These are phyloP conservation scores for Tychaedon coryphoeus DNA, from an alignment of 2,113 vertebrate genomes.

Conservation along the genomic window DNA sequence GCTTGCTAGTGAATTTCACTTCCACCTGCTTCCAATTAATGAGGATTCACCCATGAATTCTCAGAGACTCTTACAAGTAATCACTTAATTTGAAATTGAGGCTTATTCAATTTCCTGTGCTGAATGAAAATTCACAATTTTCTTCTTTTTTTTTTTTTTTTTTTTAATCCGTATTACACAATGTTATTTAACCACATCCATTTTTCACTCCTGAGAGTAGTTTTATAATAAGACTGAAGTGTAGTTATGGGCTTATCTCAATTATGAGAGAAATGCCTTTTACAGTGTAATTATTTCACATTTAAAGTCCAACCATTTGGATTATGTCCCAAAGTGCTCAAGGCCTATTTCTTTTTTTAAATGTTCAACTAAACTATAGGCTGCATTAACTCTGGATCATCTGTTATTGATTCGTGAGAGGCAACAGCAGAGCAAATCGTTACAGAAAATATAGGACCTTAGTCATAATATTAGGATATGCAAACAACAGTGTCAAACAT, in stretches of 20 bases:
- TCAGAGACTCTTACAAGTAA: neutral
- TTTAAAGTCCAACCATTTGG: neutral
- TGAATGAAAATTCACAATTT: neutral
- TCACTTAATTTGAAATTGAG: neutral
- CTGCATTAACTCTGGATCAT: neutral
- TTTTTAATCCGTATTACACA: neutral
- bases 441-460: neutral
- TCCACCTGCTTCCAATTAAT: neutral
- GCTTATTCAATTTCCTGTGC: neutral
- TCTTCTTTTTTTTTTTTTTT: neutral
- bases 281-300: neutral
- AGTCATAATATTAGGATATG: neutral
- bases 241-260: neutral
- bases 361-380: neutral
- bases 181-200: neutral
- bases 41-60: neutral
- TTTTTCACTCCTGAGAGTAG: neutral
- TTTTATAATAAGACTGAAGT: neutral
- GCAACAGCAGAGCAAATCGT: neutral
- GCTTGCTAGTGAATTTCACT: neutral
- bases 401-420: neutral
- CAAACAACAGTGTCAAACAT: neutral
- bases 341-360: neutral
- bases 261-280: slow-evolving; percentile 26
- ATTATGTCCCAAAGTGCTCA: neutral